Percentiles rank a stretch among this genome's conserved stretches.
Conservation (phyloP, 2,888 invertebrate species). For the Stenurella melanura region DNA sequence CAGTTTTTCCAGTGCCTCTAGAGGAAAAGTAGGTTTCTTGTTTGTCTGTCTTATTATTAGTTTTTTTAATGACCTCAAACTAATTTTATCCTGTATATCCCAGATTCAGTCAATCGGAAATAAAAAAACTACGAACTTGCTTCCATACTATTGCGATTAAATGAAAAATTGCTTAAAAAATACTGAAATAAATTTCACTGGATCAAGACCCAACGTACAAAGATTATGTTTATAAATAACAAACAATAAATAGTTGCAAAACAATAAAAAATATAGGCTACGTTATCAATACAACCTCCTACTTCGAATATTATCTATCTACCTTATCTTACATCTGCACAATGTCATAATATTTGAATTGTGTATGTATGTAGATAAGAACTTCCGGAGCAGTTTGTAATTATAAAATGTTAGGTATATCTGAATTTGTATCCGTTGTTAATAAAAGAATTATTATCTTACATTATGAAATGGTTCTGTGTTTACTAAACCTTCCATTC, state of each 20-base stretch:
- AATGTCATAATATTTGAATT: slow-evolving; percentile 36
- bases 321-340: slow-evolving; percentile 37
- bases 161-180: too few relatives aligned
- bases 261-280: slow-evolving; percentile 1
- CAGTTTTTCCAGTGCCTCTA: too few relatives aligned
- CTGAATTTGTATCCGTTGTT: slow-evolving; percentile 50
- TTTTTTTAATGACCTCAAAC: too few relatives aligned
- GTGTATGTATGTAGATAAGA: slow-evolving; percentile 48
- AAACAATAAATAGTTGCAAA: slow-evolving; percentile 1
- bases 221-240: not conserved
- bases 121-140: too few relatives aligned
- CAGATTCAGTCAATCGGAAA: too few relatives aligned
- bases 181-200: too few relatives aligned
- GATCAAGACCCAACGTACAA: too few relatives aligned
- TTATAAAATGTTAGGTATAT: slow-evolving; percentile 53
- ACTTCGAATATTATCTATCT: slow-evolving; percentile 25
- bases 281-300: slow-evolving; percentile 28
- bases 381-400: slow-evolving; percentile 52
- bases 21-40: too few relatives aligned
- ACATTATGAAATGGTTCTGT: slow-evolving; percentile 25
- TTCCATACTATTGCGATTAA: too few relatives aligned
- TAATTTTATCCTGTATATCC: too few relatives aligned
- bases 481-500: slow-evolving; percentile 5
- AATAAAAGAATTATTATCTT: slow-evolving; percentile 35
- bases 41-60: too few relatives aligned